Base-by-base conservation (phyloP, 2,888 invertebrate genomes). In the Diploptera punctata region DNA sequence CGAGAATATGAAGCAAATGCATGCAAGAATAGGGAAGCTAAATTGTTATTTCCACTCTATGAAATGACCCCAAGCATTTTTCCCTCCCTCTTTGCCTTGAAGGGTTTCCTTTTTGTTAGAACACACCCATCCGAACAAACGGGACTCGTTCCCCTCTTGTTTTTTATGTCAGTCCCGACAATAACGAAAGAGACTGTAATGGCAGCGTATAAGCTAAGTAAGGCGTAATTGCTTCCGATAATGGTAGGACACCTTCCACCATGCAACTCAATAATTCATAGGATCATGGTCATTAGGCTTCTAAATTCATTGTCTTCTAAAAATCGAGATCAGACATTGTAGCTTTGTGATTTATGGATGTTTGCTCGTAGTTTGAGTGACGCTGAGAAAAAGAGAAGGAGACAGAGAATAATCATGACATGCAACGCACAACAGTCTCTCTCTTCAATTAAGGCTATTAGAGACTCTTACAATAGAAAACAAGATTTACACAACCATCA, bases 381-480 rank as follows among this genome's bases (percentile, higher is more conserved):
- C 21, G 18, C 38, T 9, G 13, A 38, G 38, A 38, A 13, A 38
- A 13, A 38, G 38, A 38, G 38, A 13, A 13, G 38, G 38, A 38
- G 13, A 13, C 7, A 13, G 38, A 21, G 16, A 49, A 19, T 19
- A 19, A 49, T 10, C 49, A 19, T 1, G 21, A 19, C 4, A 49
- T 1, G 52, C 9, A 5, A 9, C 0, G 52, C 13, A 24, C 24
- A 21, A 1, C 24, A 38, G 24, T 3, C 52, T 0, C 10, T 0
- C 52, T 52, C 21, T 52, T 24, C 52, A 52, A 24, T 52, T 52
- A 52, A 52, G 52, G 24, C 52, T 24, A 24, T 52, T 52, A 52
- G 52, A 52, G n/a, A 21, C 0, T 5, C 1, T 1, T 5, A 13
- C 5, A 38, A 9, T 9, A 13, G 13, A 38, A 38, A 38, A 18